Percentiles rank a stretch among this genome's conserved stretches.
These are phyloP conservation scores for Poeciliopsis occidentalis DNA, from an alignment of 2,113 vertebrate species.

Conservation along the genomic window DNA sequence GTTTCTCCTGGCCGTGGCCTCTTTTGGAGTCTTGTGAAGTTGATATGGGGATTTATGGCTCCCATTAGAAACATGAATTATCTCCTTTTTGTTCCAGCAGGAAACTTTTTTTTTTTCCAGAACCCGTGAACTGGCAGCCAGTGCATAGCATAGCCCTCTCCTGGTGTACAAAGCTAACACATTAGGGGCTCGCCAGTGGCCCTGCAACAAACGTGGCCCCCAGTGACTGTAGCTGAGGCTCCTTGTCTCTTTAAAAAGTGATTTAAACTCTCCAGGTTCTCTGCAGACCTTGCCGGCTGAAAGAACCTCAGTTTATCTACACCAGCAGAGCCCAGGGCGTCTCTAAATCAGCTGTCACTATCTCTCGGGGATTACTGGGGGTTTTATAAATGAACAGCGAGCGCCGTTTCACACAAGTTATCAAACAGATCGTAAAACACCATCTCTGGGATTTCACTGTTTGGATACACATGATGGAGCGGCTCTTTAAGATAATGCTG, in stretches of 20 bases:
- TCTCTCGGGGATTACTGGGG: slow-evolving; percentile 61
- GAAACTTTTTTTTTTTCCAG: too few relatives aligned
- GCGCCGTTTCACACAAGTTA: slow-evolving; percentile 68
- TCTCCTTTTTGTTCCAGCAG: too few relatives aligned
- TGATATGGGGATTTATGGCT: too few relatives aligned
- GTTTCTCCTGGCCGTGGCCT: slow-evolving; percentile 85
- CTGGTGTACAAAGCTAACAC: too few relatives aligned
- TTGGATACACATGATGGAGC: slow-evolving; percentile 63
- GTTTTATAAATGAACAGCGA: slow-evolving; percentile 66
- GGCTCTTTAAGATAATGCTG: slow-evolving; percentile 46
- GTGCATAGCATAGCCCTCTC: too few relatives aligned
- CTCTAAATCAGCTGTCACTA: slow-evolving; percentile 69
- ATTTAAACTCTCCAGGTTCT: slow-evolving; percentile 83
- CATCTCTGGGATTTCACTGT: slow-evolving; percentile 64
- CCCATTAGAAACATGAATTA: too few relatives aligned
- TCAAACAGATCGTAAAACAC: slow-evolving; percentile 73
- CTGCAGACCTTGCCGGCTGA: slow-evolving; percentile 66
- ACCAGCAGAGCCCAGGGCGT: slow-evolving; percentile 54
- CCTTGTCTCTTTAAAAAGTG: slow-evolving; percentile 84
- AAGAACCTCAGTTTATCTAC: slow-evolving; percentile 62
- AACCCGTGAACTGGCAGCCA: too few relatives aligned
- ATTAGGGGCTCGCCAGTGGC: too few relatives aligned
- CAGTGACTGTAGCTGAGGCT: slow-evolving; percentile 60
- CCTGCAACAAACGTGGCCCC: too few relatives aligned
- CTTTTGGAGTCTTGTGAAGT: slow-evolving; percentile 84